Base-by-base conservation (phyloP, 1,140 invertebrate genomes). In the Microvelia longipes region DNA sequence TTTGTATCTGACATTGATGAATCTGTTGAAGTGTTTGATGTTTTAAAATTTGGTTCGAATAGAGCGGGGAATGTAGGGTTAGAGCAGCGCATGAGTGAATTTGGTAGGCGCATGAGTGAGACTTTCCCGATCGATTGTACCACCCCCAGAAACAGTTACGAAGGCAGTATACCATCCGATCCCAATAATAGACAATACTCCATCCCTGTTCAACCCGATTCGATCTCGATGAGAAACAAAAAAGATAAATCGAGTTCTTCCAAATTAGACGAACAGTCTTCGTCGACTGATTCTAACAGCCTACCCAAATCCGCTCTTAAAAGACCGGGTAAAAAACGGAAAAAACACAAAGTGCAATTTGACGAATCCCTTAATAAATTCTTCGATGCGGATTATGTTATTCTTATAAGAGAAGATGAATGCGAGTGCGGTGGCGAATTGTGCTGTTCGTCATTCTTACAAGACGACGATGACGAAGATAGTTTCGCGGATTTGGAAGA, bases 311-410 rank as follows among this genome's bases (percentile, higher is more conserved):
- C 84, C 2, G 76, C 85, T 69, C 76, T 86, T 62, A 86, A 86
- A 70, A 64, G 77, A 81, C 83, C 24, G 81, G 60, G 67, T 2
- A 65, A 75, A 69, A 78, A 81, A 71, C 75, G 79, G 62, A 81
- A 81, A 68, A 89, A 90, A 76, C 84, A 89, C 77, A 84, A 90
- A n/a, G 90, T 93, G 0, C 85, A 90, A 14, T 92, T 93, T 74
- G 89, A 92, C 77, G 90, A 93, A 79, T 89, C 87, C 72, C 83
- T 88, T 26, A 93, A 93, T 79, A 89, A 91, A 78, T 92, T 91
- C 79, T 92, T 92, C 77, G 90, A 92, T 69, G 90, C 90, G 1
- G 90, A 93, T 79, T 93, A 93, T 75, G 91, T 93, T 72, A 92
- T 93, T 74, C 80, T 92, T 27, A 90, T 92, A 66, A 85, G 90